Evolutionary conservation across 2,113 vertebrate species (phyloP).

Genomic region (Lichenostomus cassidix): DNA sequence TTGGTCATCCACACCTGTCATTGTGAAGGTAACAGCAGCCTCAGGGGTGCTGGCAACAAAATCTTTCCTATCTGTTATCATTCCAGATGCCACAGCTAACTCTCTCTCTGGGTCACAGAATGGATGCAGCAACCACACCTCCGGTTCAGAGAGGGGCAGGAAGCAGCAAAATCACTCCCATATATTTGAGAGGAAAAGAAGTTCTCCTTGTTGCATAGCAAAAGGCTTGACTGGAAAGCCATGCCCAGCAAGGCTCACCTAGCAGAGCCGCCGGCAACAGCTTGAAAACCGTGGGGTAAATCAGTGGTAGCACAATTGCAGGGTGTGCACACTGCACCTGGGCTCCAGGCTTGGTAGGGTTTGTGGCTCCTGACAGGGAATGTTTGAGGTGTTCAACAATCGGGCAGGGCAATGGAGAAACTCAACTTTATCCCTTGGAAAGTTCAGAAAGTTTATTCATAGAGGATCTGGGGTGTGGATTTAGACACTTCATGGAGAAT

Average conservation of each 20-base stretch:
- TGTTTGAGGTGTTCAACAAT: fast-evolving
- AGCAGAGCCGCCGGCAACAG: background rate
- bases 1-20: conserved; percentile 31
- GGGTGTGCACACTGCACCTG: background rate
- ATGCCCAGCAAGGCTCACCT: background rate
- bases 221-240: background rate
- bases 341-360: background rate
- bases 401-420: background rate
- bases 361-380: background rate
- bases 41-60: background rate
- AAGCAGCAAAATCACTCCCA: background rate
- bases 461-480: background rate
- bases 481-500: background rate
- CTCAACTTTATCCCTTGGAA: background rate
- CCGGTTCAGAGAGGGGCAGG: background rate
- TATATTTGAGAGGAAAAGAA: background rate
- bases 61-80: background rate
- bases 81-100: background rate
- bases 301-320: too few species aligned
- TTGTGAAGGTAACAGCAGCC: background rate
- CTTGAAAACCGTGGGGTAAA: fast-evolving
- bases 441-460: background rate
- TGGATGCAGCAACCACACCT: background rate
- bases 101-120: background rate
- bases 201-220: background rate